Percentiles rank a stretch among this genome's conserved stretches.
Conservation (phyloP, 2,797 vertebrate species). For the Siniperca scherzeri region DNA sequence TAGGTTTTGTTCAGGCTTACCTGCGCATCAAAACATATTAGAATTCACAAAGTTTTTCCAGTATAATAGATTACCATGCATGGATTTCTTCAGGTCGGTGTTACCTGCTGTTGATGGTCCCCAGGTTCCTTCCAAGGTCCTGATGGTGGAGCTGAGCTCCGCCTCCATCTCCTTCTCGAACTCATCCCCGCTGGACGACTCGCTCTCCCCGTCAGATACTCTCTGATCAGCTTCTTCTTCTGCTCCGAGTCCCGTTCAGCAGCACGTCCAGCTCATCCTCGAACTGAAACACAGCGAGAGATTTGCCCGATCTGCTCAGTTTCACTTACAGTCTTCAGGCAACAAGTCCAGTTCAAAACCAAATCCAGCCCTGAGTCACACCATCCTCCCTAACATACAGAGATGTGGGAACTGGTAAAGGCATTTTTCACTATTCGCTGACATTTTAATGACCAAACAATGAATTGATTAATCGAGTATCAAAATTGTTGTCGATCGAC, state of each 20-base stretch:
- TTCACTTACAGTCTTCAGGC: not conserved
- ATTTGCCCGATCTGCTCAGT: not conserved
- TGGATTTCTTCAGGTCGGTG: not conserved
- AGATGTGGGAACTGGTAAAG: not conserved
- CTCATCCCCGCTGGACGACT: conserved; percentile 96
- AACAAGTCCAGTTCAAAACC: not conserved
- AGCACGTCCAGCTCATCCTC: conserved; percentile 96
- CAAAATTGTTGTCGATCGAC: not conserved
- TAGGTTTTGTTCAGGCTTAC: not conserved
- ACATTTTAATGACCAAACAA: not conserved
- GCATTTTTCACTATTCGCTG: not conserved
- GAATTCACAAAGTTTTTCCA: not conserved
- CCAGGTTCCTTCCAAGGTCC: conserved; percentile 90
- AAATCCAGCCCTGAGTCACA: not conserved
- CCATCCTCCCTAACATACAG: not conserved
- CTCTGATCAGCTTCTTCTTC: conserved; percentile 95
- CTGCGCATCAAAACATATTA: not conserved
- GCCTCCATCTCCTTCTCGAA: conserved; percentile 99
- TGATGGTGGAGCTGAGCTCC: conserved; percentile 92
- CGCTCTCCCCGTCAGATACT: conserved; percentile 98
- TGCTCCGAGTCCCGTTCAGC: conserved; percentile 93
- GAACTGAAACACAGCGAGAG: conserved; percentile 83
- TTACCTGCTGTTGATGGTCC: conserved; percentile 66
- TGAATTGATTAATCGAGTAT: not conserved
- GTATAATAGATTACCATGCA: not conserved